Evolutionary conservation across 2,797 vertebrate genomes (phyloP), one percentile per base, ranked within the genome.

Genomic region (Hydrolagus colliei): DNA sequence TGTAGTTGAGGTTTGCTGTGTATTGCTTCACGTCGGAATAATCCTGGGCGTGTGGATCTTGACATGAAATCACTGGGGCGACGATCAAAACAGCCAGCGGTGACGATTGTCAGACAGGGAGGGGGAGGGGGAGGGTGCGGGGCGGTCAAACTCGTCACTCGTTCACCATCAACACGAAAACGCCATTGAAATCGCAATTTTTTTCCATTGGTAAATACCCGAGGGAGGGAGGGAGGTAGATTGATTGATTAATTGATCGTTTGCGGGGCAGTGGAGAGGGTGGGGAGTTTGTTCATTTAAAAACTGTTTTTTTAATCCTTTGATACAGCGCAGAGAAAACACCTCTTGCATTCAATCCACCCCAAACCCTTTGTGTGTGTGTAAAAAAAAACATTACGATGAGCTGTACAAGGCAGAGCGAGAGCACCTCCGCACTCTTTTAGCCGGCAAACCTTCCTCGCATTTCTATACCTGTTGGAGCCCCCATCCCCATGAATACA

Each of bases 11-110:
- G 41, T 52, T 52, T 52, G 41, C 41, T 52, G 41, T 27, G 27
- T 27, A 27, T 27, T 27, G 27, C 27, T 27, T 27, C 14, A 82
- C 63, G 68, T 67, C 35, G 27, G 79, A 82, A 9, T 82, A 82
- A 68, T 65, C 63, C 79, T 41, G 79, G 63, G 79, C 2, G 79
- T 82, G 65, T 82, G 27, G 16, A 22, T 82, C 27, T 68, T 41
- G 35, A 68, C 41, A 62, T 68, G 79, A 82, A 82, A 65, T 82
- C 27, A 35, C 68, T 68, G 79, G 16, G 79, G 79, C 35, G 41
- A 59, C 41, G 3, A 18, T 76, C 16, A 4, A 76, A 82, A 27
- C 27, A 27, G 27, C 27, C 27, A 27, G 27, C 27, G 27, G 27
- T 27, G 27, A 27, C 27, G 27, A 27, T 1, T 27, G 27, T 27